Conservation (phyloP, 2,888 invertebrate genomes). For the Dione juno region DNA sequence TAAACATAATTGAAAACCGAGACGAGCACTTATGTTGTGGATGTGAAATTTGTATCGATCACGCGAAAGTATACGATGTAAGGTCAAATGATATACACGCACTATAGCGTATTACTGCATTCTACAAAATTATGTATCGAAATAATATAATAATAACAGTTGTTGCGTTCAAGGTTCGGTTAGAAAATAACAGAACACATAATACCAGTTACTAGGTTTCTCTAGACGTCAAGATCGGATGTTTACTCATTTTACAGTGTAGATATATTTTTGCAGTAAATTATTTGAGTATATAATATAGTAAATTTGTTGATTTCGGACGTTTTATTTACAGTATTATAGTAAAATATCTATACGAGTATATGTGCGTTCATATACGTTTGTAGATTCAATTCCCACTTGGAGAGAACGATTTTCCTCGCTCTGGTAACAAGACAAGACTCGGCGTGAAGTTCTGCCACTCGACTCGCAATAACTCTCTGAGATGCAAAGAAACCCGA, state of each 20-base stretch:
- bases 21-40: conserved; percentile 50
- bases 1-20: conserved; percentile 53
- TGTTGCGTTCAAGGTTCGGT: conserved; percentile 41
- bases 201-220: conserved; percentile 43
- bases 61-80: conserved; percentile 49
- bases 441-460: too few species aligned
- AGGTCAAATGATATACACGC: conserved; percentile 58
- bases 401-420: too few species aligned
- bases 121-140: conserved; percentile 31
- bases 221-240: conserved; percentile 36
- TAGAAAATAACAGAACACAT: conserved; percentile 38
- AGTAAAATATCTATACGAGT: too few species aligned
- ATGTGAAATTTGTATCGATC: conserved; percentile 62
- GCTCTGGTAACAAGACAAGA: too few species aligned
- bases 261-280: neutral
- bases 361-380: too few species aligned
- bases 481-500: too few species aligned
- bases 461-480: too few species aligned
- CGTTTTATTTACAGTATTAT: too few species aligned
- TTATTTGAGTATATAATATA: neutral
- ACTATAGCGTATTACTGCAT: conserved; percentile 24
- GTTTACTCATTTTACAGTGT: conserved; percentile 19
- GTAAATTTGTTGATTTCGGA: neutral
- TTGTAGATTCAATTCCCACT: too few species aligned
- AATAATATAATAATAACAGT: conserved; percentile 35